Base-by-base conservation (phyloP, 1,140 invertebrate genomes). In the Penaeus vannamei region DNA sequence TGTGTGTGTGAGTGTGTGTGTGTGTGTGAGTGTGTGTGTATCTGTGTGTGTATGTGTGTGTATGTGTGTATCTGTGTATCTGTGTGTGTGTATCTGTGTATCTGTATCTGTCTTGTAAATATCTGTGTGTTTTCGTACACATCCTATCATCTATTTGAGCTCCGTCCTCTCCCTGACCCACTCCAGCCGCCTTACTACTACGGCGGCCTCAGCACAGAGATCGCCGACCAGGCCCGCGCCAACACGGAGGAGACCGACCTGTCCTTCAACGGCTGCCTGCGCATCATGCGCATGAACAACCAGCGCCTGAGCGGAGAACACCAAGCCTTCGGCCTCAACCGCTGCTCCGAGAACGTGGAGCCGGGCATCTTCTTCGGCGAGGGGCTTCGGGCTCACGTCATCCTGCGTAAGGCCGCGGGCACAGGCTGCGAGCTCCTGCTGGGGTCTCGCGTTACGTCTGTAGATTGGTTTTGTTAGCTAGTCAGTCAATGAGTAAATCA, bases 301-400 rank as follows among this genome's bases (percentile, higher is more conserved):
- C 94, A 95, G 90, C 93, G 93, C 20, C 92, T 97, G 89, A 95
- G 94, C 46, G 94, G 95, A 83, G 94, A 96, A 23, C 88, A 90
- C 32, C 42, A 93, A 36, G 93, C 94, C 87, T 91, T 94, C 80
- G 95, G 95, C 19, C 95, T 97, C 0, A 95, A 96, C 36, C 95
- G 95, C 0, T 99, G 98, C 92, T 96, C 96, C 0, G 95, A 96
- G 81, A 95, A 96, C 84, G 95, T 96, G 0, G 98, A 99, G 93
- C 93, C 94, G n/a, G 98, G 98, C 42, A 94, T 97, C 0, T 99
- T 96, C 95, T 98, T 99, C 94, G 95, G 95, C 79, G 95, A 95
- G 26, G 94, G 94, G 85, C 23, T 36, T 64, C 95, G 96, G 83
- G 96, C 96, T 90, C 95, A 96, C 91, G 94, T 96, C 66, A 94